Evolutionary conservation across 2,797 vertebrate species (phyloP).

Genomic region (Onychomys arenicola): DNA sequence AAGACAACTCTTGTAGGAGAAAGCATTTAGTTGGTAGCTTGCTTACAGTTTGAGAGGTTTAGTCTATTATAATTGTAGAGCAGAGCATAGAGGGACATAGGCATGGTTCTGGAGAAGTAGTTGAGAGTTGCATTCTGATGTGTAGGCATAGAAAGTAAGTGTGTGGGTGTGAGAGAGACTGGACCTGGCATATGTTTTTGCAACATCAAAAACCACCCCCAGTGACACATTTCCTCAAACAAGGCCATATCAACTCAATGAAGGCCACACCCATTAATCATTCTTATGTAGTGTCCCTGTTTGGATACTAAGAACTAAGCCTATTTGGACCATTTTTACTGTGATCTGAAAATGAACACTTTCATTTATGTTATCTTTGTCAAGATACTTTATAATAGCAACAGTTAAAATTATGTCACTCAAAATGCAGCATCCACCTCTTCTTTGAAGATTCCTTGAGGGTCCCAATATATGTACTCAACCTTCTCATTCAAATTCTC

Average conservation of each 20-base stretch:
- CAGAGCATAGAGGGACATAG: not conserved
- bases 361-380: not conserved
- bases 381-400: not conserved
- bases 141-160: not conserved
- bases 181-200: not conserved
- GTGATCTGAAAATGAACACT: not conserved
- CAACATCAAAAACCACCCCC: not conserved
- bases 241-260: not conserved
- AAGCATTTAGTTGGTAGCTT: not conserved
- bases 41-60: not conserved
- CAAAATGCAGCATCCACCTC: not conserved
- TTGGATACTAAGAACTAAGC: not conserved
- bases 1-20: not conserved
- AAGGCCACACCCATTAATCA: not conserved
- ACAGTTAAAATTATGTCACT: not conserved
- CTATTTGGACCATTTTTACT: not conserved
- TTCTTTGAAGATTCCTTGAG: not conserved
- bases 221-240: not conserved
- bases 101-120: not conserved
- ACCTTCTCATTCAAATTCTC: not conserved
- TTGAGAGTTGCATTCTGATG: not conserved
- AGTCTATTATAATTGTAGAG: too few relatives aligned
- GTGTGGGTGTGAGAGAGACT: not conserved
- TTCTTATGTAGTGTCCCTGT: not conserved
- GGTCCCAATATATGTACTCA: not conserved